Percentiles rank a stretch among this genome's conserved stretches.
Conservation (phyloP, 2,113 vertebrate genomes). For the Hystrix brachyura region DNA sequence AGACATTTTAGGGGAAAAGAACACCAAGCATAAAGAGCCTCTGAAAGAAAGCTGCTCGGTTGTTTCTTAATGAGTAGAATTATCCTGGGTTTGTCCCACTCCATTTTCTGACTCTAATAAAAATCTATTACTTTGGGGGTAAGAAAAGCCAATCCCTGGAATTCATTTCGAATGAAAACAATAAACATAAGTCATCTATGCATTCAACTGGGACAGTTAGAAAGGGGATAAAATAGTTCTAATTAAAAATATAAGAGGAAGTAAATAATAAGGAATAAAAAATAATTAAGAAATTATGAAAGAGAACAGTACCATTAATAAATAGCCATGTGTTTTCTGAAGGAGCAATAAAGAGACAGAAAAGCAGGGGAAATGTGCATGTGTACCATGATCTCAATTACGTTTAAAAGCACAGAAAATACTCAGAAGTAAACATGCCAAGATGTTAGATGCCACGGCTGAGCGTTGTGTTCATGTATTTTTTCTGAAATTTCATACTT, state of each 20-base stretch:
- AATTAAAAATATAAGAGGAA: constrained; percentile 49
- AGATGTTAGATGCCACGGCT: neutral
- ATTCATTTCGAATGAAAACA: constrained; percentile 44
- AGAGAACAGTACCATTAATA: neutral
- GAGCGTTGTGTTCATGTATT: accelerated
- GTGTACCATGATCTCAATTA: neutral
- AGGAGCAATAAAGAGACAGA: constrained; percentile 25
- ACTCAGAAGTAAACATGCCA: neutral
- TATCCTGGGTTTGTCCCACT: neutral
- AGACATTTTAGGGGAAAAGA: accelerated
- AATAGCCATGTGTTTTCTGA: constrained; percentile 45
- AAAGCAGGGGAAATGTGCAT: neutral
- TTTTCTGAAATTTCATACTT: neutral
- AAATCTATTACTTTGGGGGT: neutral
- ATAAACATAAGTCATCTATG: constrained; percentile 16
- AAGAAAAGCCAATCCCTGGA: neutral
- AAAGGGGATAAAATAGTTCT: neutral
- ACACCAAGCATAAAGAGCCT: neutral
- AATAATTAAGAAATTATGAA: constrained; percentile 48
- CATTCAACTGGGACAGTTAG: neutral
- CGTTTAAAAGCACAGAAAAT: neutral
- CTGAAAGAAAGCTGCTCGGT: neutral
- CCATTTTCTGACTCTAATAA: neutral
- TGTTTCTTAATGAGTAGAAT: neutral
- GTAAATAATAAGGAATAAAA: constrained; percentile 38